These are phyloP conservation scores for Seladonia tumulorum DNA, from an alignment of 2,888 invertebrate species.

Conservation along the genomic window DNA sequence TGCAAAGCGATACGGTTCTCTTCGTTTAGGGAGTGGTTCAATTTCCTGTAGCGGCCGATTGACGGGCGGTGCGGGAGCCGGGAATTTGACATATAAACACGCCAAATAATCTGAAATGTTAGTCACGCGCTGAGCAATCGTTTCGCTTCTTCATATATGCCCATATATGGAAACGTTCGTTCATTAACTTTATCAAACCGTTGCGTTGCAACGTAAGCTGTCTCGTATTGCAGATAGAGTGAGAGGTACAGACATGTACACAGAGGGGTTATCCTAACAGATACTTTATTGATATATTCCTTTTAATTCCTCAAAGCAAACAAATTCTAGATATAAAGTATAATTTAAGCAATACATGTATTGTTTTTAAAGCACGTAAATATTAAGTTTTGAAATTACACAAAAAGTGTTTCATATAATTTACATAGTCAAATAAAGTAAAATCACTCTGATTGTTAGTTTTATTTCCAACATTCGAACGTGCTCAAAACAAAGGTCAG, in stretches of 20 bases:
- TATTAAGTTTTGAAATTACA: no score
- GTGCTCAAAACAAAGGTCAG: neutral
- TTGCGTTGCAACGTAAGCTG: neutral
- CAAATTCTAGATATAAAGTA: neutral
- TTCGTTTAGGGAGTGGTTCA: conserved; percentile 44
- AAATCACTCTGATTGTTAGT: neutral
- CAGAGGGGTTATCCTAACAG: neutral
- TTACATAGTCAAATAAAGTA: neutral
- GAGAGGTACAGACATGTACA: neutral
- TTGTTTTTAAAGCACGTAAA: no score
- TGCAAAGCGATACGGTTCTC: neutral
- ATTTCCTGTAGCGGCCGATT: conserved; percentile 28
- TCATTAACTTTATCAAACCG: conserved; percentile 38
- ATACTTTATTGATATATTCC: neutral
- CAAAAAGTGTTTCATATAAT: neutral
- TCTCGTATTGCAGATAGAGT: neutral
- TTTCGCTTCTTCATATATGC: conserved; percentile 15
- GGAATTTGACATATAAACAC: conserved; percentile 38
- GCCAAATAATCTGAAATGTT: conserved; percentile 53
- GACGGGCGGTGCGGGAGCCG: conserved; percentile 5
- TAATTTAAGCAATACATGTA: neutral
- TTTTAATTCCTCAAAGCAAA: neutral
- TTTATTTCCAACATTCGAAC: neutral
- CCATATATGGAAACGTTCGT: conserved; percentile 44
- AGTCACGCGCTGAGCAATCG: conserved; percentile 52